A percentile compares a stretch with the other conserved stretches of the same genome.
These are phyloP conservation scores for Tychaedon coryphoeus DNA, from an alignment of 2,113 vertebrate genomes.

Conservation along the genomic window DNA sequence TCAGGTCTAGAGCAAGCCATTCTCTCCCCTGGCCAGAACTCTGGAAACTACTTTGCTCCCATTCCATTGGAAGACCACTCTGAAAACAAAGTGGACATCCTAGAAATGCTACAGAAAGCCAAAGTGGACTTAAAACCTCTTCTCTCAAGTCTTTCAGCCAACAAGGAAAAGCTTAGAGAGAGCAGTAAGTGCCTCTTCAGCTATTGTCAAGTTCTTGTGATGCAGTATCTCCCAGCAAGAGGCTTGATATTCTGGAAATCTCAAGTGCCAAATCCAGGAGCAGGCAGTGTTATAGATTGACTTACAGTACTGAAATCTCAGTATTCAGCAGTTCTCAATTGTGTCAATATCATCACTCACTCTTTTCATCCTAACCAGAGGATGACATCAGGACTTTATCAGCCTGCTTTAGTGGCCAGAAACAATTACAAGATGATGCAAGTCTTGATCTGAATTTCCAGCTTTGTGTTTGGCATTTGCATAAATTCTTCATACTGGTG, in stretches of 20 bases:
- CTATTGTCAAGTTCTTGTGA: constrained; percentile 42
- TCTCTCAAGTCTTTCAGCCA: constrained; percentile 92
- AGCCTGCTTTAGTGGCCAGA: not conserved
- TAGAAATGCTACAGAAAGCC: constrained; percentile 96
- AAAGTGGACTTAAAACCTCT: constrained; percentile 97
- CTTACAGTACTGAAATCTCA: not conserved
- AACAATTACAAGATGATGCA: not conserved
- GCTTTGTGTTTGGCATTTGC: not conserved
- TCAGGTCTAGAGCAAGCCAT: constrained; percentile 85
- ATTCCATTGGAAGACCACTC: constrained; percentile 88
- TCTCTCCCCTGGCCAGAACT: constrained; percentile 85
- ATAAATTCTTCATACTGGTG: not conserved
- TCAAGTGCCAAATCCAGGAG: not conserved
- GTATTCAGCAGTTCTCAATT: not conserved
- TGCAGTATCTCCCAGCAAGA: constrained; percentile 44
- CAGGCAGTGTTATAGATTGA: not conserved
- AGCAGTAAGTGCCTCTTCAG: constrained; percentile 87
- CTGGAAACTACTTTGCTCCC: constrained; percentile 91
- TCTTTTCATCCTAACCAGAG: constrained; percentile 42
- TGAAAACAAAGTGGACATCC: constrained; percentile 96
- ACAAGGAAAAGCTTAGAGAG: constrained; percentile 94
- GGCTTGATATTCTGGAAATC: constrained; percentile 5
- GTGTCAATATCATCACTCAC: not conserved
- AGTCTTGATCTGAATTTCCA: not conserved
- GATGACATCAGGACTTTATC: constrained; percentile 14